A percentile compares a stretch with the other conserved stretches of the same genome.
These are phyloP conservation scores for Mastacembelus armatus DNA, from an alignment of 2,797 vertebrate species.

Conservation along the genomic window DNA sequence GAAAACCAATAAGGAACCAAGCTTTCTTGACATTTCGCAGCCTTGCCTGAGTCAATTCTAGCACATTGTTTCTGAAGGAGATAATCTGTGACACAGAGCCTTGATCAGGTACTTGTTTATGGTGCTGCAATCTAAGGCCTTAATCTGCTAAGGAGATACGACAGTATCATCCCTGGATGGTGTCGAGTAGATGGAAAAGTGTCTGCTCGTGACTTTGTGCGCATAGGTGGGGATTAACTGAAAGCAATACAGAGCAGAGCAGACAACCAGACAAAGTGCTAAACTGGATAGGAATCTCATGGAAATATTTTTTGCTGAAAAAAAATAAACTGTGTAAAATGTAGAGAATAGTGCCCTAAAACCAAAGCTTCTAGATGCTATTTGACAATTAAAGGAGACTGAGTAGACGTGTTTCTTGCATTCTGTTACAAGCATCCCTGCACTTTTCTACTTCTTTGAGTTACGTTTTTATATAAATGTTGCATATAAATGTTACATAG, in stretches of 20 bases:
- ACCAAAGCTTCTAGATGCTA: too few species aligned
- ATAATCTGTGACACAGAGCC: constrained; percentile 79
- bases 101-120: constrained; percentile 81
- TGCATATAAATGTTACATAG: too few species aligned
- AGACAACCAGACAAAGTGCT: constrained; percentile 41
- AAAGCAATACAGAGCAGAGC: constrained; percentile 40
- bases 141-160: constrained; percentile 73
- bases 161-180: constrained; percentile 61
- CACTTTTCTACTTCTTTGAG: too few species aligned
- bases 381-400: too few species aligned
- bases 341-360: too few species aligned
- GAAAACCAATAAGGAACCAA: constrained; percentile 68
- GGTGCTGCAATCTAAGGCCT: constrained; percentile 67
- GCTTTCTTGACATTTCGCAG: constrained; percentile 76
- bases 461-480: too few species aligned
- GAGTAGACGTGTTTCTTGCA: too few species aligned
- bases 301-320: too few species aligned
- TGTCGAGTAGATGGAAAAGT: constrained; percentile 69
- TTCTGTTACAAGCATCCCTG: too few species aligned
- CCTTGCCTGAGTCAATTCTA: constrained; percentile 73
- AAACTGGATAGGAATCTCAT: constrained; percentile 34
- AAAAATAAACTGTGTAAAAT: too few species aligned
- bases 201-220: constrained; percentile 79
- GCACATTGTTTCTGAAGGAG: constrained; percentile 67
- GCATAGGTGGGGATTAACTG: constrained; percentile 73